Evolutionary conservation across 2,888 invertebrate genomes (phyloP).

Genomic region (Adelognathus sp.): DNA sequence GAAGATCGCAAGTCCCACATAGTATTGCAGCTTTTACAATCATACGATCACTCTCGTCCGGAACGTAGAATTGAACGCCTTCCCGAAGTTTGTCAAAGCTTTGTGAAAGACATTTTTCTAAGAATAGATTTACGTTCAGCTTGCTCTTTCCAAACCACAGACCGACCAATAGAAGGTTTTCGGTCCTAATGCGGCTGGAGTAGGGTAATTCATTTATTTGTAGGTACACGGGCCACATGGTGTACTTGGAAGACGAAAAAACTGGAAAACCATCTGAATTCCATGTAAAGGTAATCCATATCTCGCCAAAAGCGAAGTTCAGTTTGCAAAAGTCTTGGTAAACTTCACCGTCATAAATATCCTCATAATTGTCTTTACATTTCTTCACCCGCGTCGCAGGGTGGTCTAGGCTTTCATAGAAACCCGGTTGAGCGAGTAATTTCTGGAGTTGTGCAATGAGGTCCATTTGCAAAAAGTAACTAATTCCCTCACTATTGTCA

Average conservation of each 20-base stretch:
- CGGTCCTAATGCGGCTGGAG: background rate
- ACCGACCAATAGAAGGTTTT: constrained; percentile 31
- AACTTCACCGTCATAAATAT: constrained; percentile 41
- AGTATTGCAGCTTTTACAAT: background rate
- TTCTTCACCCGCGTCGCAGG: background rate
- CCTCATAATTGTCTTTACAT: background rate
- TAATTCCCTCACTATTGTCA: background rate
- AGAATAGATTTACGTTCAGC: constrained; percentile 28
- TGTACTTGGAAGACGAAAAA: constrained; percentile 8
- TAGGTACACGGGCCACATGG: constrained; percentile 28
- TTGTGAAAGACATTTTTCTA: constrained; percentile 6
- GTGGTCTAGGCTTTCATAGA: constrained; percentile 1
- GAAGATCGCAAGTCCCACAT: background rate
- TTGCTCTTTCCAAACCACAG: constrained; percentile 32
- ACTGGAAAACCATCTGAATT: constrained; percentile 29
- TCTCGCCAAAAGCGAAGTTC: constrained; percentile 19
- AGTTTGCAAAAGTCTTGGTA: background rate
- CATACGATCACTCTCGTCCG: background rate
- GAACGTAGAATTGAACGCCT: background rate
- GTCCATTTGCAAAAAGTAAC: constrained; percentile 31
- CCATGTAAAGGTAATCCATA: constrained; percentile 39
- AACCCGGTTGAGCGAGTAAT: constrained; percentile 10
- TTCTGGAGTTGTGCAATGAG: constrained; percentile 23
- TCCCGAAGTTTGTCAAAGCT: background rate
- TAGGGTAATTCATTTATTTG: constrained; percentile 43